Base-by-base conservation (phyloP, 2,888 invertebrate species). In the Nymphalis c-album region DNA sequence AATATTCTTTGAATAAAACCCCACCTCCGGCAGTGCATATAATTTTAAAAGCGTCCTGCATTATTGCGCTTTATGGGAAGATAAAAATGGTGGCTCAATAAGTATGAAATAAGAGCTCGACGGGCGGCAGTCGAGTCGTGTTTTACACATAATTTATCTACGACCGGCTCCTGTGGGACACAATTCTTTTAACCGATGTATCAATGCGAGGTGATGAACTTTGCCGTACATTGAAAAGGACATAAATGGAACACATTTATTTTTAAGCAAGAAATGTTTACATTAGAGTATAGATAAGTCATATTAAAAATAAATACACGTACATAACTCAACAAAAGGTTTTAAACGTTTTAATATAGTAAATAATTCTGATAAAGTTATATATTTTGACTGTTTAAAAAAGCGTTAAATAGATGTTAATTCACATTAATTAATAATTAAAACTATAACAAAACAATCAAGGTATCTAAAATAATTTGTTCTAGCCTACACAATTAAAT, bases 21-120 rank as follows among this genome's bases (percentile, higher is more conserved):
- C 71, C 73, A 71, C 71, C 70, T 70, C 70, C 68, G 69, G 69
- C 68, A 65, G 69, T 74, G 75, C 73, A 74, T 83, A 84, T 82
- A 87, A 84, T 85, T 85, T 87, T 81, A 84, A 86, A 84, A 85
- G 85, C 82, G 77, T 81, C 76, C 78, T 81, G 83, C 84, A 81
- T 82, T 82, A 84, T 81, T 80, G 80, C 80, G 80, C 84, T 88
- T 86, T 85, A 87, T 84, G 80, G 75, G 77, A 76, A 83, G 84
- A 86, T 86, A 84, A 88, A 87, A 87, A 81, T 85, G 81, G 81
- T 84, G 81, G 83, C 83, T 81, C 87, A 85, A 88, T 89, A 88
- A 86, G 85, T 84, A 83, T 85, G 81, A 84, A 84, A 85, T 85
- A 82, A 84, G 82, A 84, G 81, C 77, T 75, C 73, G 75, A 75